Evolutionary conservation across 2,888 invertebrate genomes (phyloP), one percentile per base, ranked within the genome.

Genomic region (Chymomyza procnemis): DNA sequence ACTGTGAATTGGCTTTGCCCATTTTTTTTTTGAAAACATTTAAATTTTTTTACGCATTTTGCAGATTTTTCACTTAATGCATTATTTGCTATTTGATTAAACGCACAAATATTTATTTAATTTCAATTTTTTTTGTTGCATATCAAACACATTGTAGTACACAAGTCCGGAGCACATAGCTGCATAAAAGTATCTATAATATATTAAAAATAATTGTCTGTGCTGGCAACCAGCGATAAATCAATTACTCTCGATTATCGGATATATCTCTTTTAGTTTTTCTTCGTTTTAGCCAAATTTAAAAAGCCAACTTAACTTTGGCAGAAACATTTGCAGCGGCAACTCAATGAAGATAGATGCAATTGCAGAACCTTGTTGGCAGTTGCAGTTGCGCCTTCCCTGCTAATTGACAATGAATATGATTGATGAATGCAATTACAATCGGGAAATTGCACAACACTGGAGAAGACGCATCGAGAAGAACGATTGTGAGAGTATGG

Each of bases 351-450:
- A 79, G 71, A 74, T 72, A 65, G 63, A 76, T 73, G 70, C 67
- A 68, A 48, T 30, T 55, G 19, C 64, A 66, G 54, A 54, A 21
- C 19, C 19, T 12, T 41, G 34, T 41, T 41, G 34, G 61, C 66
- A 63, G 59, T 63, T 67, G 71, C 67, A 74, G 55, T 66, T 63
- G 19, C 64, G 34, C 52, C 34, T 41, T 41, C 34, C 70, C 67
- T 41, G 50, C 57, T 74, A 76, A 84, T 73, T 75, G 77, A 74
- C 55, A 66, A 56, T 71, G 81, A 73, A 66, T 69, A 76, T 75
- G 84, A 87, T 87, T 74, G 74, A 83, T 87, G 86, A 76, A 69
- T 60, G 80, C 74, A 80, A 85, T 87, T 85, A 73, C 66, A 73
- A 71, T 30, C 16, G 14, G 8, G 50, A 50, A 50, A 50, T 50